Evolutionary conservation across 1,140 invertebrate species (phyloP), one percentile per base, ranked within the genome.

Genomic region (Glomeris maerens): DNA sequence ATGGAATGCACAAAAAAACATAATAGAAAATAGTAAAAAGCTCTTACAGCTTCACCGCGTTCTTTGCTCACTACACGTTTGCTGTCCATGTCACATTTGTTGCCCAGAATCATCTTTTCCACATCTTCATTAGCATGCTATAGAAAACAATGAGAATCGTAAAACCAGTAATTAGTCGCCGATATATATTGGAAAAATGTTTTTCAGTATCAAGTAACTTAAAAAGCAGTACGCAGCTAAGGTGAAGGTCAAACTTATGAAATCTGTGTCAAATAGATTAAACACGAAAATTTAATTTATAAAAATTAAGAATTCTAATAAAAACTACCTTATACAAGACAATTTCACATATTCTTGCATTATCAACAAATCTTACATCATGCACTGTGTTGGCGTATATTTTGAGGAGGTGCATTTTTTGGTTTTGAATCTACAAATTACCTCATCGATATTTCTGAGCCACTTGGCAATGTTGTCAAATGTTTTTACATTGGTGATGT

Each of bases 91-190:
- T 99, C 95, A 80, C 92, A 96, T 75, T 99, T 99, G 69, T 98
- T 99, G 47, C 95, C 95, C 59, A 99, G 73, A 61, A 99, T 92
- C 94, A 98, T 98, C 70, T 97, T 98, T 62, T 97, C 94, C 47
- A 98, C 95, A 77, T 98, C 93, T 73, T 97, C 94, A 75, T 93
- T 97, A 21, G 94, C 95, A 76, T 98, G 93, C 85, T 93, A 61
- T 31, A 73, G 69, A 50, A 22, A 57, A 52, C 58, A 52, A 53
- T 14, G 25, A 50, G n/a, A 44, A 3, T 23, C 13, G 14, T 52
- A 1, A 3, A 49, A 52, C 22, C 20, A 52, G 17, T 10, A 40
- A 42, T 44, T n/a, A n/a, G n/a, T n/a, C n/a, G n/a, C n/a, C n/a
- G n/a, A n/a, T n/a, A n/a, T n/a, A n/a, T n/a, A n/a, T n/a, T n/a